A percentile compares a stretch with the other conserved stretches of the same genome.
Evolutionary conservation across 2,888 invertebrate genomes (phyloP).

Genomic region (Polydrusus tereticollis): DNA sequence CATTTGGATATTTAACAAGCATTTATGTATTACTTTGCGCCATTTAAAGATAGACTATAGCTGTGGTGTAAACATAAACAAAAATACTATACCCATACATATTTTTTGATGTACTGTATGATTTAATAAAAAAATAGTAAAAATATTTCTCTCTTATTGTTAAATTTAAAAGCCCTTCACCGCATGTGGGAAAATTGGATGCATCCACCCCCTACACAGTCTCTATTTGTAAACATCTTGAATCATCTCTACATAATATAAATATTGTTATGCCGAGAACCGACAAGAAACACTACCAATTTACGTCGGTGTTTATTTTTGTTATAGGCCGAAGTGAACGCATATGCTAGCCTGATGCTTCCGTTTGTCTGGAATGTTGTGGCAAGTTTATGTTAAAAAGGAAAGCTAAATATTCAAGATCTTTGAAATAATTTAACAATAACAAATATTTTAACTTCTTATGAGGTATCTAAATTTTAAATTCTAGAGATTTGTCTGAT

Average conservation of each 20-base stretch:
- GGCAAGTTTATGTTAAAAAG: slow-evolving; percentile 6
- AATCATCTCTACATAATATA: slow-evolving; percentile 12
- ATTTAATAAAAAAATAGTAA: no score
- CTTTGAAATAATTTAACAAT: not conserved
- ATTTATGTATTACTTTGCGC: no score
- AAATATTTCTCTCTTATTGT: no score
- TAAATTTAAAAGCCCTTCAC: no score
- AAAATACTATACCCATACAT: no score
- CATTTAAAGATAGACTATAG: no score
- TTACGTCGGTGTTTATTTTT: slow-evolving; percentile 20
- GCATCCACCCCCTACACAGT: slow-evolving; percentile 8
- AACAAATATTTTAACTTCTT: not conserved
- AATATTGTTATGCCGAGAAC: slow-evolving; percentile 19
- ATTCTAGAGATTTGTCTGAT: no score
- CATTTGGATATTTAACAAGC: no score
- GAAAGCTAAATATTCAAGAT: not conserved
- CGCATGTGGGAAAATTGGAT: not conserved
- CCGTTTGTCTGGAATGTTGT: slow-evolving; percentile 25
- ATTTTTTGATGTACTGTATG: no score
- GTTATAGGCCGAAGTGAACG: slow-evolving; percentile 15
- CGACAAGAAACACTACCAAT: slow-evolving; percentile 27
- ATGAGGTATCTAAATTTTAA: not conserved
- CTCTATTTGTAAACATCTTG: slow-evolving; percentile 18
- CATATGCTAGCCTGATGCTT: slow-evolving; percentile 21
- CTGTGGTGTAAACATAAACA: no score